Percentiles rank a stretch among this genome's conserved stretches.
Evolutionary conservation across 2,113 vertebrate species (phyloP).

Genomic region (Ifrita kowaldi): DNA sequence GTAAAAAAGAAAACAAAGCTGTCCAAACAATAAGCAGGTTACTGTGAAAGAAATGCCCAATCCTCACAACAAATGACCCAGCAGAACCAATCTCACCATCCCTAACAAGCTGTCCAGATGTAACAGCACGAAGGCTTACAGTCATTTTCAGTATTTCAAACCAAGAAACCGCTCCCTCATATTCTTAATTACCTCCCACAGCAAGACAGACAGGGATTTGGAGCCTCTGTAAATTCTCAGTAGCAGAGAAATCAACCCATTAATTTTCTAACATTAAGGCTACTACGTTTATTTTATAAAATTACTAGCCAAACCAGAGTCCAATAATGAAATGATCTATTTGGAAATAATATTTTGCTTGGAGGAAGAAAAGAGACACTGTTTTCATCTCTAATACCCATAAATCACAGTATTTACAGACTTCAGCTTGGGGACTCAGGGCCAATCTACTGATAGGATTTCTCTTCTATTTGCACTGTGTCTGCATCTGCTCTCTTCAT

Average conservation of each 20-base stretch:
- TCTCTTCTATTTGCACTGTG: background rate
- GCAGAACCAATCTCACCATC: background rate
- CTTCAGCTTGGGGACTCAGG: background rate
- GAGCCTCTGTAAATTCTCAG: background rate
- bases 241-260: background rate
- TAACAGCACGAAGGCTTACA: background rate
- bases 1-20: background rate
- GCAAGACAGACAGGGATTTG: background rate
- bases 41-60: background rate
- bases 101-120: background rate
- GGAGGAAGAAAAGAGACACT: background rate
- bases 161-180: background rate
- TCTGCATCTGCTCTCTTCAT: constrained; percentile 16
- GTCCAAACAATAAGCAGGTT: background rate
- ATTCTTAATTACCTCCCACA: background rate
- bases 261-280: background rate
- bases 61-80: background rate
- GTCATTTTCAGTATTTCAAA: background rate
- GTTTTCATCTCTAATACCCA: background rate
- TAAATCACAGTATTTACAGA: constrained; percentile 22
- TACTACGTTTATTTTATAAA: background rate
- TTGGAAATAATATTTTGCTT: background rate
- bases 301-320: background rate
- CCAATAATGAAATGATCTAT: background rate
- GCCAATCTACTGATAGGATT: constrained; percentile 11